Evolutionary conservation across 2,113 vertebrate genomes (phyloP).

Genomic region (Peromyscus polionotus): DNA sequence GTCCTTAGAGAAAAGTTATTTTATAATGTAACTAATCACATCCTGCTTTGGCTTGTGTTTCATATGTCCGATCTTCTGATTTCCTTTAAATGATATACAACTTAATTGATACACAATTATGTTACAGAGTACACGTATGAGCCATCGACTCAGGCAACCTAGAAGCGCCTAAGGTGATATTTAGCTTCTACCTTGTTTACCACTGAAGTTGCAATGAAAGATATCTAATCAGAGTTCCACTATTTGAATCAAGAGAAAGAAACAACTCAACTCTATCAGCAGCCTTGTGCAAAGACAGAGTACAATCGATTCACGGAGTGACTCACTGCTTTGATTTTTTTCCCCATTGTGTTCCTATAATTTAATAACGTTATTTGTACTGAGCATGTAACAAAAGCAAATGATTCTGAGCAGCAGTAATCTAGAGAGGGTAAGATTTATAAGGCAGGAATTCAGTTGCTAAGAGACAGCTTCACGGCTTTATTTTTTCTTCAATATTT

Average conservation of each 20-base stretch:
- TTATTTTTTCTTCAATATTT: constrained; percentile 82
- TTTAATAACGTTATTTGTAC: constrained; percentile 77
- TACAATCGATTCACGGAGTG: not conserved
- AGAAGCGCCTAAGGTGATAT: not conserved
- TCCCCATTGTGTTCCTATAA: constrained; percentile 63
- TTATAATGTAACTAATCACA: constrained; percentile 43
- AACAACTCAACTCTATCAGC: constrained; percentile 22
- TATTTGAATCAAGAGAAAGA: constrained; percentile 55
- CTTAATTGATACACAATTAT: not conserved
- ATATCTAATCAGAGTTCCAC: constrained; percentile 3
- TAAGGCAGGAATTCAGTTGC: constrained; percentile 78
- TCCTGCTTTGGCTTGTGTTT: constrained; percentile 18
- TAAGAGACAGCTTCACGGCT: constrained; percentile 78
- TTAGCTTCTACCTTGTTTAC: constrained; percentile 61
- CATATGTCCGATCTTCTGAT: not conserved
- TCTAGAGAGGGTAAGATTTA: constrained; percentile 76
- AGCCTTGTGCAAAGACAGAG: constrained; percentile 46
- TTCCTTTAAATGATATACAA: constrained; percentile 38
- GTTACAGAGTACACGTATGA: not conserved
- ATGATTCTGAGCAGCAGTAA: constrained; percentile 70
- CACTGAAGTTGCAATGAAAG: constrained; percentile 52
- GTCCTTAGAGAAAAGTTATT: constrained; percentile 7
- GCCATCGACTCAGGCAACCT: not conserved
- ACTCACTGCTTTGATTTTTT: constrained; percentile 65
- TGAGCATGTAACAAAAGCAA: constrained; percentile 72